phyloP scores from a whole-genome alignment of 2,113 vertebrate species.

The Sceloporus tristichus region DNA sequence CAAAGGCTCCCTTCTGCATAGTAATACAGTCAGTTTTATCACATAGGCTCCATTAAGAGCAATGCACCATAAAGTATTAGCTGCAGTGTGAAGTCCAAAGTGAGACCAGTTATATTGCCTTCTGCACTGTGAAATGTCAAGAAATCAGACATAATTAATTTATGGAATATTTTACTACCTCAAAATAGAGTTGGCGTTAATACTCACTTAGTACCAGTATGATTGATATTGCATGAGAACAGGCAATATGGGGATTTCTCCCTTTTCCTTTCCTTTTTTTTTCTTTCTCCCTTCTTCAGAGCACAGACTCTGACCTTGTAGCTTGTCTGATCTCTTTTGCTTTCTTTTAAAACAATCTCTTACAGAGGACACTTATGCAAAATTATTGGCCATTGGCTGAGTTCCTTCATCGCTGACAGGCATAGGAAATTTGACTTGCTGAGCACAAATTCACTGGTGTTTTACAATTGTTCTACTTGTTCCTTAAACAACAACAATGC shows the following conservation, averaged over 20 bases:
- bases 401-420: neutral
- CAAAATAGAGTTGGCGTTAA: constrained; percentile 8
- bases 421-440: neutral
- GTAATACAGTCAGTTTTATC: constrained; percentile 1
- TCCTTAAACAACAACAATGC: too few relatives aligned
- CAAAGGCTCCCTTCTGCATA: neutral
- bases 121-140: neutral
- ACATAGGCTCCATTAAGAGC: constrained; percentile 3
- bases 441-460: neutral
- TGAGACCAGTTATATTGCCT: neutral
- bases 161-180: constrained; percentile 15
- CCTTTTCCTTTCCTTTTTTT: too few relatives aligned
- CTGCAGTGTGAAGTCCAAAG: neutral
- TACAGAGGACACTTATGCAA: neutral
- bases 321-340: neutral
- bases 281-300: neutral
- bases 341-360: neutral
- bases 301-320: neutral
- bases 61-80: constrained; percentile 17
- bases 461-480: neutral
- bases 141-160: constrained; percentile 14
- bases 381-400: neutral
- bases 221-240: neutral
- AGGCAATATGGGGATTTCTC: neutral
- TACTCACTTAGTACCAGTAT: neutral